Base-by-base conservation (phyloP, 2,113 vertebrate species). In the Setophaga kirtlandii region DNA sequence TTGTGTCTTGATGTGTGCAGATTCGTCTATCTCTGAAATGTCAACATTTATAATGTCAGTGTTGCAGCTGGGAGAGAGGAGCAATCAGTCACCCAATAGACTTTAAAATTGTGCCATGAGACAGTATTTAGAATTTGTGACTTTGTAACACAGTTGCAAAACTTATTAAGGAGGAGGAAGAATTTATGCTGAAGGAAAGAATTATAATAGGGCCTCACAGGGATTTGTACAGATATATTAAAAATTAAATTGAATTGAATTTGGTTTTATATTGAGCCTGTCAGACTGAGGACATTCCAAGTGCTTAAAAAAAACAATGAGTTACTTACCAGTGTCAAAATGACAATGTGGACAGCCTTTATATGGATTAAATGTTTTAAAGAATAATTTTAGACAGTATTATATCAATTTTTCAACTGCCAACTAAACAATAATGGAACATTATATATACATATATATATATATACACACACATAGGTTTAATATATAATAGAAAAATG, bases 151-250 rank as follows among this genome's bases (percentile, higher is more conserved):
- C 31, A 55, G 75, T 39, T 91, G 31, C 67, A 95, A 96, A 95
- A 63, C 93, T 92, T 94, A 65, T 91, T 87, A 93, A 90, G 64
- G 31, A 69, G 71, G 41, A 87, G 23, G 60, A 84, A 94, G 79
- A 96, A 86, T 96, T 97, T 97, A 49, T 92, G 87, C 93, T 86
- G 42, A 30, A 95, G 62, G 89, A 80, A 92, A 95, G 65, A 94
- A 95, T 91, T 94, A 85, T 67, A 94, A 83, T 65, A 94, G 59
- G 55, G 96, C 76, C 41, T 76, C 73, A 89, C 13, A 94, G 89
- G 69, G 64, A 96, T 97, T 96, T 91, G 92, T 89, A 75, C 15
- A 84, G 84, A 96, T 94, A 85, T 59, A 96, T 83, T 83, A 90
- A 96, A 93, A 90, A 86, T 52, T 86, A 90, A 97, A 96, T 47